Percentiles rank a stretch among this genome's conserved stretches.
phyloP scores from a whole-genome alignment of 2,113 vertebrate species.

The Siniperca knerii region DNA sequence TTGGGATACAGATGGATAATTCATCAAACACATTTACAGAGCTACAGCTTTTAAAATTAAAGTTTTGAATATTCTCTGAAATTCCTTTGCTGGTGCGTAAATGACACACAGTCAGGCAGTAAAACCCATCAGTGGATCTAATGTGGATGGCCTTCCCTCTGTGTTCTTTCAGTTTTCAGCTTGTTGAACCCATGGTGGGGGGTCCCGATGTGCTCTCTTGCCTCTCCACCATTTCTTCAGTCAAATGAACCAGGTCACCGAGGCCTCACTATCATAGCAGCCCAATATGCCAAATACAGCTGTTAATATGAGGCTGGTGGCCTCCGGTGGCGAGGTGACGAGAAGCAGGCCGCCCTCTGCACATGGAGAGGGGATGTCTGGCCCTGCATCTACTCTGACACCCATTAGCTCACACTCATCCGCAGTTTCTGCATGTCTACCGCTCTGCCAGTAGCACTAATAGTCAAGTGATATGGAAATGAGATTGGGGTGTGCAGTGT shows the following conservation, averaged over 20 bases:
- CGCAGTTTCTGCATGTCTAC: conserved; percentile 48
- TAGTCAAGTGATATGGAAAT: conserved; percentile 68
- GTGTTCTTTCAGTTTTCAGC: conserved; percentile 36
- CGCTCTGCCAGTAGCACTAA: conserved; percentile 54
- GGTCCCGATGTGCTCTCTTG: conserved; percentile 47
- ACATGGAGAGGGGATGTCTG: conserved; percentile 25
- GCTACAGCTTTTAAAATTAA: not conserved
- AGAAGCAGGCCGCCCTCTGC: conserved; percentile 7
- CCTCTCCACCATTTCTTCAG: conserved; percentile 42
- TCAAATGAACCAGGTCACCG: conserved; percentile 52
- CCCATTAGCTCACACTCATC: conserved; percentile 58
- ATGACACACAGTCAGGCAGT: not conserved
- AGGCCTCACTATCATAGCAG: conserved; percentile 17
- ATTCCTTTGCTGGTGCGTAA: conserved; percentile 1
- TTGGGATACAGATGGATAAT: not conserved
- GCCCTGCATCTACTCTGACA: conserved; percentile 59
- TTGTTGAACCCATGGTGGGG: conserved; percentile 48
- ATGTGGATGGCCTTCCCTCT: not conserved
- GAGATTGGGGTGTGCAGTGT: conserved; percentile 37
- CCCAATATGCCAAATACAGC: conserved; percentile 65
- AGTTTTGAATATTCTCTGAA: not conserved
- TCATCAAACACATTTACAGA: not conserved
- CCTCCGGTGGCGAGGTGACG: conserved; percentile 32
- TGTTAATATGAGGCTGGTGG: conserved; percentile 52
- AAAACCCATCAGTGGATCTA: not conserved